Conservation (phyloP, 64 coral and sea anemone genomes). For the Montipora sp. region DNA sequence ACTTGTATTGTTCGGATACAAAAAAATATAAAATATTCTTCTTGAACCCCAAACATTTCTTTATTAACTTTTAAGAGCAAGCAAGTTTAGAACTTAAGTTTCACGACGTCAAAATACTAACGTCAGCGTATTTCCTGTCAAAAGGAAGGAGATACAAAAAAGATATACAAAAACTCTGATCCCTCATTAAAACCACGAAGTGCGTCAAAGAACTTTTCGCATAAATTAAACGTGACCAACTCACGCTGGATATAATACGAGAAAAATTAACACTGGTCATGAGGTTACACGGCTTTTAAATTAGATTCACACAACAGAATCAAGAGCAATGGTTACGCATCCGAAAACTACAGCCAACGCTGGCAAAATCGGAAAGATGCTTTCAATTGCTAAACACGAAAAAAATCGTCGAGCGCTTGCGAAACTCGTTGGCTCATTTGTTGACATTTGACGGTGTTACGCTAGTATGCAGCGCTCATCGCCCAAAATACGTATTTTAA, state of each 20-base stretch:
- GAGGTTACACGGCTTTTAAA: not conserved
- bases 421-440: not conserved
- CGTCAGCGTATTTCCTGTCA: constrained; percentile 32
- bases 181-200: not conserved
- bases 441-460: constrained; percentile 9
- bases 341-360: not conserved
- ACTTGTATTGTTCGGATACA: not conserved
- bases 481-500: not conserved
- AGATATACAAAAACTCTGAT: not conserved
- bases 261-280: not conserved
- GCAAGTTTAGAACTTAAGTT: not conserved
- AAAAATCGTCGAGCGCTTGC: not conserved
- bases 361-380: not conserved
- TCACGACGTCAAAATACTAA: not conserved
- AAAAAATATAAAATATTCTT: not conserved
- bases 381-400: not conserved
- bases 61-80: not conserved
- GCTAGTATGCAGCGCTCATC: not conserved
- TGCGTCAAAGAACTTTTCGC: constrained; percentile 22
- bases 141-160: not conserved
- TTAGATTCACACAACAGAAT: not conserved
- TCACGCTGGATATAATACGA: not conserved
- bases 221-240: not conserved
- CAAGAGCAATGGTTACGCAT: too few relatives aligned
- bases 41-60: too few relatives aligned